Percentiles rank a stretch among this genome's conserved stretches.
Evolutionary conservation across 1,140 invertebrate species (phyloP).

Genomic region (Drosophila santomea): DNA sequence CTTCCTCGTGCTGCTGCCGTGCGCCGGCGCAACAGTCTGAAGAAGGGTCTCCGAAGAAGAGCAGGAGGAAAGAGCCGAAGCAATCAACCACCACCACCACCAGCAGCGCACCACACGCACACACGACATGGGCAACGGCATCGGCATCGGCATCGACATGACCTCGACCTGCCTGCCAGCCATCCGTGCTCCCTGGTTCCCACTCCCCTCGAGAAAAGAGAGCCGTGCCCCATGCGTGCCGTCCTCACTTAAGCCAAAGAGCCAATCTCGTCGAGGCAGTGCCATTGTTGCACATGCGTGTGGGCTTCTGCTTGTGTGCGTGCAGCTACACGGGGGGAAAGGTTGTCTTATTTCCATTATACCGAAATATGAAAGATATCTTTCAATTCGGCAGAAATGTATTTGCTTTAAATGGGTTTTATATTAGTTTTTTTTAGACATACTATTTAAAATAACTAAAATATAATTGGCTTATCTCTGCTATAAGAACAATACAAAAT

Average conservation of each 20-base stretch:
- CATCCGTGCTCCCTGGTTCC: conserved; percentile 31
- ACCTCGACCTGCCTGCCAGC: conserved; percentile 67
- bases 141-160: conserved; percentile 49
- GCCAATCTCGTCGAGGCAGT: conserved; percentile 49
- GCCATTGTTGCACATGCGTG: conserved; percentile 59
- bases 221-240: conserved; percentile 77
- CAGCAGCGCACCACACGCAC: conserved; percentile 60
- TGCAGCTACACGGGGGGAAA: conserved; percentile 10
- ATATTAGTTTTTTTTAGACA: no score
- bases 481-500: no score
- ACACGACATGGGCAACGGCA: conserved; percentile 50
- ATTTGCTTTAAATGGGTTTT: no score
- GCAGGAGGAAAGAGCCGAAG: conserved; percentile 33
- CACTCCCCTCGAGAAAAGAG: conserved; percentile 32
- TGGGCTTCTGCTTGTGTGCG: conserved; percentile 24
- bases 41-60: conserved; percentile 17
- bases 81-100: conserved; percentile 53
- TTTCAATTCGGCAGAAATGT: no score
- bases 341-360: neutral
- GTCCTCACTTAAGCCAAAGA: conserved; percentile 68
- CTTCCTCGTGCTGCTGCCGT: conserved; percentile 62
- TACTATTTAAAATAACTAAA: no score
- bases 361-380: no score
- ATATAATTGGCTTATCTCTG: no score
- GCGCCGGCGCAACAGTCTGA: conserved; percentile 61